These are phyloP conservation scores for Melieria crassipennis DNA, from an alignment of 2,888 invertebrate species.

Conservation along the genomic window DNA sequence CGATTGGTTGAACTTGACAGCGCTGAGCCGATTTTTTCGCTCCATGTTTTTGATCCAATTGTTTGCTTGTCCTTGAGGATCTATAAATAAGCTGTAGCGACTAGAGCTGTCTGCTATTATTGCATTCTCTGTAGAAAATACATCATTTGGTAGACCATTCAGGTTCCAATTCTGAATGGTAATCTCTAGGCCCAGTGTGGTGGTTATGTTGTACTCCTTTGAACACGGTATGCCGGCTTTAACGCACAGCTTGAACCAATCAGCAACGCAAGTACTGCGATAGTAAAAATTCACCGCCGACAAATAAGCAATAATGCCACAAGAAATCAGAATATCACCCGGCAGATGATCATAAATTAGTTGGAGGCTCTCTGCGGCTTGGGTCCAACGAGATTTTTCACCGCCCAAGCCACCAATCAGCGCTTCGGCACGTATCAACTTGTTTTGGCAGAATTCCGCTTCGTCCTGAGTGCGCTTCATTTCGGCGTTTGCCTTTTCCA, in stretches of 20 bases:
- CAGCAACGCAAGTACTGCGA: slow-evolving; percentile 70
- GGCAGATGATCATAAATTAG: slow-evolving; percentile 81
- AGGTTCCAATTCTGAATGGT: slow-evolving; percentile 81
- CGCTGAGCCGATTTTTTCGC: slow-evolving; percentile 61
- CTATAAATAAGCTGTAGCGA: slow-evolving; percentile 90
- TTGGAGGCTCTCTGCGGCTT: slow-evolving; percentile 80
- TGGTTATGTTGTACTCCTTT: slow-evolving; percentile 75
- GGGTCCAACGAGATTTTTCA: slow-evolving; percentile 86
- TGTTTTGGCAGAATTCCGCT: slow-evolving; percentile 84
- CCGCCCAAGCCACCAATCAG: slow-evolving; percentile 88
- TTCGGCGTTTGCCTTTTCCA: slow-evolving; percentile 79
- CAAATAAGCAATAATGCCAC: slow-evolving; percentile 89
- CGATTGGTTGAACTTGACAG: slow-evolving; percentile 63
- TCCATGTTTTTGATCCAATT: slow-evolving; percentile 93
- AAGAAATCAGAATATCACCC: slow-evolving; percentile 89
- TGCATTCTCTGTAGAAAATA: slow-evolving; percentile 88
- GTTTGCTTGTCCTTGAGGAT: slow-evolving; percentile 92
- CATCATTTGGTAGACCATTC: slow-evolving; percentile 85
- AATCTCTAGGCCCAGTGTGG: slow-evolving; percentile 84
- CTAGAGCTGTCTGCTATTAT: slow-evolving; percentile 84
- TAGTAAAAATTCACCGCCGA: slow-evolving; percentile 83
- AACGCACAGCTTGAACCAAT: slow-evolving; percentile 80
- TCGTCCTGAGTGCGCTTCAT: slow-evolving; percentile 82
- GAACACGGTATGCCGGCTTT: slow-evolving; percentile 81
- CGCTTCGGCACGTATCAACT: slow-evolving; percentile 86